Evolutionary conservation across 2,113 vertebrate genomes (phyloP), one percentile per base, ranked within the genome.

Genomic region (Camelus dromedarius): DNA sequence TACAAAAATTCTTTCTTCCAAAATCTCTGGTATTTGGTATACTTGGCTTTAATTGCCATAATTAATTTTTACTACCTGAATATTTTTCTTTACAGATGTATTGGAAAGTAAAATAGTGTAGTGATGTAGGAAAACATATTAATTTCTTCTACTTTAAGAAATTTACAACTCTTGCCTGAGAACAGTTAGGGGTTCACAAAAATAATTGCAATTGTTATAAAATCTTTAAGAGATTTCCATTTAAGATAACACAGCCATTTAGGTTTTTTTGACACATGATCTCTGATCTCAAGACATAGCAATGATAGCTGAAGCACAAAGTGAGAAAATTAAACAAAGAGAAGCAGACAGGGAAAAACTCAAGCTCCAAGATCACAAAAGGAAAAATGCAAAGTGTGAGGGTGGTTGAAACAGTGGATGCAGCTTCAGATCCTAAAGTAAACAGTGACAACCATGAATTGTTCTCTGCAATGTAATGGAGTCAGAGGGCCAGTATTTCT

Each of bases 201-300:
- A 69, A 70, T 52, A 95, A 69, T 62, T 75, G 24, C 4, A 77
- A 66, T 38, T 87, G 11, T 62, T 73, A 50, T 20, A 94, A 87
- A 80, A 81, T 28, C 6, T n/a, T 89, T 32, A 19, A 85, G 35
- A 52, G 1, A 32, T 85, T 88, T 90, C 12, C 10, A 35, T 50
- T 88, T 83, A 67, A 84, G 4, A 38, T 20, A 30, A 48, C 7
- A 26, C 3, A 54, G 18, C 58, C 18, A 70, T 58, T 69, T 90
- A 15, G 50, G 4, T 13, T 54, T 79, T 42, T 89, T 69, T 84
- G 60, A 84, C 30, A 52, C 24, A 30, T 0, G 26, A 1, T 28
- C 5, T 52, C 38, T 67, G 4, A 79, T 64, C 6, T 72, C 35
- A 94, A 91, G 15, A 52, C 14, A 28, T 6, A 70, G 54, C 2